Conservation (phyloP, 2,113 vertebrate genomes). For the Abramis brama region DNA sequence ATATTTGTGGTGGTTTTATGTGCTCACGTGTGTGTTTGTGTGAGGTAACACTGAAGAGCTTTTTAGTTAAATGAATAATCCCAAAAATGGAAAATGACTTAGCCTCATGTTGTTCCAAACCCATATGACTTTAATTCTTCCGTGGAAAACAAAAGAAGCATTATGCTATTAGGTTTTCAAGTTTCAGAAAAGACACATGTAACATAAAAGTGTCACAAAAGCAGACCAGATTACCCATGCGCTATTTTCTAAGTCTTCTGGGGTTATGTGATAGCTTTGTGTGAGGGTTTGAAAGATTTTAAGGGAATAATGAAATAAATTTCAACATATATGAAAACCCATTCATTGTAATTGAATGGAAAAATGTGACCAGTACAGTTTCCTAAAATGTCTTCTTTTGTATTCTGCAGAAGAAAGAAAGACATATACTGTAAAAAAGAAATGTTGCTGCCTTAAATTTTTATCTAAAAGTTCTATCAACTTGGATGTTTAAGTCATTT, state of each 20-base stretch:
- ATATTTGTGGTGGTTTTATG: background rate
- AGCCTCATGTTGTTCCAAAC: background rate
- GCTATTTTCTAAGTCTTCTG: background rate
- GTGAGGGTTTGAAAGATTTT: background rate
- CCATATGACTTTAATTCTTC: slow-evolving; percentile 18
- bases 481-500: too few species aligned
- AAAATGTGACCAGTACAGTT: background rate
- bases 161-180: background rate
- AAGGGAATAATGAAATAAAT: background rate
- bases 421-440: background rate
- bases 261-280: background rate
- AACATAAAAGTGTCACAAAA: slow-evolving; percentile 4
- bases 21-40: background rate
- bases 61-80: background rate
- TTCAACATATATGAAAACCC: background rate
- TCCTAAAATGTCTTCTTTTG: background rate
- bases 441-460: too few species aligned
- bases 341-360: background rate
- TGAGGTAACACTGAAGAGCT: background rate
- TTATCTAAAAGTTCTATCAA: too few species aligned
- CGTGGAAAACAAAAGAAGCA: background rate
- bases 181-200: background rate
- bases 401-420: background rate
- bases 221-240: background rate
- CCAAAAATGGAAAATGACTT: background rate